These are phyloP conservation scores for Bombyx huttoni DNA, from an alignment of 2,888 invertebrate genomes.

Conservation along the genomic window DNA sequence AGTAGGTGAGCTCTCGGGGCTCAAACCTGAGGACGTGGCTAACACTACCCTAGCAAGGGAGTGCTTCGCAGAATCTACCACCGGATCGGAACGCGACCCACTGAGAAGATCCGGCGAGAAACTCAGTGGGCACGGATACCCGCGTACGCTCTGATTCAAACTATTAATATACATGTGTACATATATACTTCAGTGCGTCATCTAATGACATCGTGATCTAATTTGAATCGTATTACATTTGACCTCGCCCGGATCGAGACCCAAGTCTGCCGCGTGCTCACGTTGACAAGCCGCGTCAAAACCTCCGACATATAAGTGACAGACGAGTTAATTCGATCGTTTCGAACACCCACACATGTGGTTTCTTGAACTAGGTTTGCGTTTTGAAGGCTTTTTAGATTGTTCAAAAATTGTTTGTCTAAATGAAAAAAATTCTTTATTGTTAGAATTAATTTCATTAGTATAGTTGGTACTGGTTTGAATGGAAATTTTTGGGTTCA, in stretches of 20 bases:
- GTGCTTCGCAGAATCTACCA: too few species aligned
- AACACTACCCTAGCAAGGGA: too few species aligned
- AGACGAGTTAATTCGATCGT: constrained; percentile 59
- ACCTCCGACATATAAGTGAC: constrained; percentile 42
- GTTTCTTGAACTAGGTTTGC: constrained; percentile 16
- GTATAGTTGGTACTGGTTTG: too few species aligned
- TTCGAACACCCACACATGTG: constrained; percentile 23
- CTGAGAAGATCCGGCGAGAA: too few species aligned
- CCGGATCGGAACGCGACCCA: too few species aligned
- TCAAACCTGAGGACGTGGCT: too few species aligned
- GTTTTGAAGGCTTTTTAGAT: neutral
- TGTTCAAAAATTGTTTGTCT: neutral
- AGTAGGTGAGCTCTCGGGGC: too few species aligned
- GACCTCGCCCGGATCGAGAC: constrained; percentile 14
- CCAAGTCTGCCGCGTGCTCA: constrained; percentile 20
- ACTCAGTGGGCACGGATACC: too few species aligned
- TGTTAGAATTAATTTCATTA: too few species aligned
- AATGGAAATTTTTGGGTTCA: too few species aligned
- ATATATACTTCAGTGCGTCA: neutral
- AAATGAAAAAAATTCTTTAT: neutral
- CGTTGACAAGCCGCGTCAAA: constrained; percentile 53
- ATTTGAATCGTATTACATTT: constrained; percentile 32
- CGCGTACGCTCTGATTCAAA: too few species aligned
- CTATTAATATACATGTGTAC: too few species aligned
- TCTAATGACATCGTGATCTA: constrained; percentile 27